Evolutionary conservation across 2,113 vertebrate genomes (phyloP).

Genomic region (Dipodomys stephensi): DNA sequence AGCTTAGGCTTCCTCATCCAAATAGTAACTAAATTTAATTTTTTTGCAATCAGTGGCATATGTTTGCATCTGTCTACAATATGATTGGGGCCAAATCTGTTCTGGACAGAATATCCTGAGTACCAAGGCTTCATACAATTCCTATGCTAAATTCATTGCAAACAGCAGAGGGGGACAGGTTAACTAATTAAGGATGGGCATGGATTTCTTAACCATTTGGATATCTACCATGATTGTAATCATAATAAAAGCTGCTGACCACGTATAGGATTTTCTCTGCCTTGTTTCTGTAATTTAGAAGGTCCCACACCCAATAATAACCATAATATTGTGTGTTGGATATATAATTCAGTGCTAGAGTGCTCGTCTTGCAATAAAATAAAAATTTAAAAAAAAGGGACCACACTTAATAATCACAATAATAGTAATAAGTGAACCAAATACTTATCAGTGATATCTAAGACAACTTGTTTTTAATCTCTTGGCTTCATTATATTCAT

Average conservation of each 20-base stretch:
- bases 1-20: constrained; percentile 76
- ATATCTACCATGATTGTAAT: constrained; percentile 10
- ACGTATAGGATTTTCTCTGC: background rate
- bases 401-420: background rate
- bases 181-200: background rate
- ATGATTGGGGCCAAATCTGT: constrained; percentile 78
- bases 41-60: constrained; percentile 82
- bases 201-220: constrained; percentile 50
- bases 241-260: background rate
- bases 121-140: background rate
- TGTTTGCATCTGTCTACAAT: constrained; percentile 82
- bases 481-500: background rate
- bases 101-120: constrained; percentile 70
- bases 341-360: background rate
- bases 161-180: background rate
- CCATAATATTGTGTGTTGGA: background rate
- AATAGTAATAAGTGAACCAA: background rate
- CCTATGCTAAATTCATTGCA: constrained; percentile 44
- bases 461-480: background rate
- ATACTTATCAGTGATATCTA: background rate
- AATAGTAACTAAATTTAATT: constrained; percentile 82
- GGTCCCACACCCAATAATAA: background rate
- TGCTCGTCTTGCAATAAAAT: background rate
- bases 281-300: background rate
- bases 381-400: background rate